Base-by-base conservation (phyloP, 2,888 invertebrate species). In the Drosophila mimica region DNA sequence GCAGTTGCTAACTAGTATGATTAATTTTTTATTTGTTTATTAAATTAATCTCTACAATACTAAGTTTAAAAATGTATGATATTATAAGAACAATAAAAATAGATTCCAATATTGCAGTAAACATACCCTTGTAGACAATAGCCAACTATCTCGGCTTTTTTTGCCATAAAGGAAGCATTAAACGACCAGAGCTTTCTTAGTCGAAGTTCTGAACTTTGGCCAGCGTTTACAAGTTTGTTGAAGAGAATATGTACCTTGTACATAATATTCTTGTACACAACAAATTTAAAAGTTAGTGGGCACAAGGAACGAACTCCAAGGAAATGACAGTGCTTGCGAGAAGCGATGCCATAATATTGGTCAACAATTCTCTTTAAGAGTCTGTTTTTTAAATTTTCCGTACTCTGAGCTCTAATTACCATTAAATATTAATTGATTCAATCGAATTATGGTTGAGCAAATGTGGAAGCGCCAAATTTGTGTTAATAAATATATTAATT, bases 1-100 rank as follows among this genome's bases (percentile, higher is more conserved):
- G 46, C 15, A 46, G 46, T 15, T 20, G 20, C 25, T 46, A 25
- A 46, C 46, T 15, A 46, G 15, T 20, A 46, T 15, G 20, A 46
- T 46, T 15, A 7, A 46, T 46, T 46, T 4, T 15, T 49, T 17
- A 28, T 9, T 49, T 28, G 17, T 28, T 30, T 51, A 51, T 51
- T 3, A 11, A n/a, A 30, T 30, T 51, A 30, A 30, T 9, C 1
- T 30, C 15, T 11, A 6, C 11, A 51, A 51, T 11, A 17, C 9
- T 17, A 51, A 13, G 30, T n/a, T 51, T 51, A n/a, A 30, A n/a
- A n/a, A 11, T 30, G n/a, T 51, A 11, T 11, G 11, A n/a, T 6
- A 17, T n/a, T 13, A 28, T 51, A 51, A 51, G 49, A 51, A 25
- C 25, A 49, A 51, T 30, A 51, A 51, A 51, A 51, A 51, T 30